Evolutionary conservation across 2,113 vertebrate species (phyloP), one percentile per base, ranked within the genome.

Genomic region (Platysteira castanea): DNA sequence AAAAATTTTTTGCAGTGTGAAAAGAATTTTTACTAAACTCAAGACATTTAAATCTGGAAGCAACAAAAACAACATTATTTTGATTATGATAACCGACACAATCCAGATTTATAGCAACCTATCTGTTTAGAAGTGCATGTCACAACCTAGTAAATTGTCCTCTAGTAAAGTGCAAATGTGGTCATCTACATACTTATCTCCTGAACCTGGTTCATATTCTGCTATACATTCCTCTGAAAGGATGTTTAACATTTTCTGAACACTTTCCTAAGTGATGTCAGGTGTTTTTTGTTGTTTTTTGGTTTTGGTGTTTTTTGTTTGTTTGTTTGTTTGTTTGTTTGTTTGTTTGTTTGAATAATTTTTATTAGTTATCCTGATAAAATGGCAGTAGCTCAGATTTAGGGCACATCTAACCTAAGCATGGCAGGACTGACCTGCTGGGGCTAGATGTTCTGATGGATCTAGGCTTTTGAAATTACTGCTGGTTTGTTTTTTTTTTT

Each of bases 11-110:
- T 67, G 9, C 7, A 44, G 3, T 1, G 31, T 42, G 22, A 70
- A 83, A 77, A 80, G 2, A 21, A 22, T 37, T 74, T 59, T 76
- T 69, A 35, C 2, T 67, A 18, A 80, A 78, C 4, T 42, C 46
- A 50, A 3, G 7, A 42, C 11, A 75, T 69, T 74, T 56, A 80
- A 84, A 86, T 63, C 8, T 78, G 15, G 7, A 74, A 27, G 3
- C 4, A 89, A 80, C 9, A 27, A 60, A 54, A 2, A 0, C 12
- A 37, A 7, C 0, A 2, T 11, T 64, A 13, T 13, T 59, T 56
- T 71, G 10, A 49, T 18, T 21, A 2, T 37, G 37, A 18, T 63
- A 44, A 87, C 41, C 63, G 39, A 24, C 1, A 5, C 10, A 74
- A 42, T 79, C 27, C 18, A 75, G 24, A 57, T 92, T 80, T 65